Conservation (phyloP, 2,888 invertebrate genomes). For the Furcula furcula region DNA sequence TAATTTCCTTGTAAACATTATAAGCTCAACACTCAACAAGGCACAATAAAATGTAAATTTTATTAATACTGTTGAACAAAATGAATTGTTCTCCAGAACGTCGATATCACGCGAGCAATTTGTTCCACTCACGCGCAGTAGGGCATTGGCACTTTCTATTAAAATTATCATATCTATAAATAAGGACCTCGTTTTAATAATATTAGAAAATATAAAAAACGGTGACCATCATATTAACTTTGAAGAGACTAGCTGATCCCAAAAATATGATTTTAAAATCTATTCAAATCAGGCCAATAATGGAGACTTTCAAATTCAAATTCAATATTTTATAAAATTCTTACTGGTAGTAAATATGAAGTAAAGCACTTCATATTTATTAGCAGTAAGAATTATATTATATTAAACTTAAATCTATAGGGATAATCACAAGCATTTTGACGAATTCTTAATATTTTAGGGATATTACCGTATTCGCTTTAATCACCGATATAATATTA, state of each 20-base stretch:
- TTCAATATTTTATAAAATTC: too few relatives aligned
- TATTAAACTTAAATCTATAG: too few relatives aligned
- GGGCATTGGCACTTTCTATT: conserved; percentile 73
- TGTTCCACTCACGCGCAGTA: conserved; percentile 75
- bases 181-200: conserved; percentile 46
- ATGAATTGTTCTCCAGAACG: conserved; percentile 58
- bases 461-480: too few relatives aligned
- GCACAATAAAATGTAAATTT: conserved; percentile 30
- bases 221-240: conserved; percentile 27
- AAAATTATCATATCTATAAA: conserved; percentile 74
- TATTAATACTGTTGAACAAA: conserved; percentile 40
- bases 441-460: too few relatives aligned
- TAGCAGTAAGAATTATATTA: too few relatives aligned
- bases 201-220: conserved; percentile 28
- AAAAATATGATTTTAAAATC: not conserved
- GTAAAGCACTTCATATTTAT: too few relatives aligned
- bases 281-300: not conserved
- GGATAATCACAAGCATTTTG: too few relatives aligned
- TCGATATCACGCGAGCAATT: conserved; percentile 58
- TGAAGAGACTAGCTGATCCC: not conserved
- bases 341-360: too few relatives aligned
- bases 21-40: conserved; percentile 20
- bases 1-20: conserved; percentile 18
- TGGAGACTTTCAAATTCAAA: too few relatives aligned
- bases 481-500: too few relatives aligned